Base-by-base conservation (phyloP, 2,888 invertebrate species). In the Dyspetes luteomarginatus region DNA sequence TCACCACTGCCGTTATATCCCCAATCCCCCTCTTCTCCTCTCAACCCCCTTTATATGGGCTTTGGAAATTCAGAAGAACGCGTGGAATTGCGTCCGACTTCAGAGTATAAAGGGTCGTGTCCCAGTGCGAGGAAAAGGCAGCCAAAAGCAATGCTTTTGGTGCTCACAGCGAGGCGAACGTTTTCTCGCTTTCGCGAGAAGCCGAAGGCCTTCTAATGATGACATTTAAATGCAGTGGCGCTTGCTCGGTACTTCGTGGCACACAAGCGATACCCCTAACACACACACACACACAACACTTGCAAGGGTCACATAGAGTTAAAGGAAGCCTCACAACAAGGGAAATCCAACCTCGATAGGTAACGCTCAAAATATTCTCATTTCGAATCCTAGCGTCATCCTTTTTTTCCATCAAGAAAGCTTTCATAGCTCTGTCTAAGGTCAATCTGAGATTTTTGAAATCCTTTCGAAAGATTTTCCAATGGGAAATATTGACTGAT, bases 201-300 rank as follows among this genome's bases (percentile, higher is more conserved):
- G 87, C 88, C 87, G 88, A 87, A 88, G 87, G 88, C 84, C 88
- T 88, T 87, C 90, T 91, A 92, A 92, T 92, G 91, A 92, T 92
- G 91, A 91, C 91, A 92, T 92, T 92, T 92, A 92, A 92, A 92
- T 92, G 92, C 91, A 91, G 91, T 91, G 89, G 89, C 89, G 90
- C 89, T 90, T 90, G 91, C 91, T 91, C 90, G 90, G 87, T 89
- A 87, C 86, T 87, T 86, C 87, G 86, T 86, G 85, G 87, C 84
- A 82, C 81, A 83, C 77, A 81, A 83, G 79, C 75, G 78, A 81
- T 82, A 75, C 36, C 67, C 77, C 62, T 67, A 68, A 75, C 72
- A 74, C 74, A 22, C n/a, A n/a, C 64, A 72, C 62, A 52, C 52
- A 64, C 60, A 15, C 15, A 22, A 45, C 28, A n/a, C 19, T 41